These are phyloP conservation scores for Acrossocheilus wenchowensis DNA, from an alignment of 2,797 vertebrate species.

Conservation along the genomic window DNA sequence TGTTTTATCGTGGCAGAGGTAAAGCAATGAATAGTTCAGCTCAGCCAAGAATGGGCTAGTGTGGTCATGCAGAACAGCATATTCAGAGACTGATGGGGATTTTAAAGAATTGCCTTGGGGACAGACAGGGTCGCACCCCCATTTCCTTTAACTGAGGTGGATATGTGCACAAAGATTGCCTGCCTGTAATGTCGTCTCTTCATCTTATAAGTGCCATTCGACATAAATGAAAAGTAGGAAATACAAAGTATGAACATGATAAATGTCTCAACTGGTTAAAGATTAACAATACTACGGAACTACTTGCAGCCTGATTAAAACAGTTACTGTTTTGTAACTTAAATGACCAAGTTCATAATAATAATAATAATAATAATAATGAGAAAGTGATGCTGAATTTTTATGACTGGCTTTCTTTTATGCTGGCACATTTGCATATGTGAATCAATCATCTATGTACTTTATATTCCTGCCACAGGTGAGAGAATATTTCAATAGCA, in stretches of 20 bases:
- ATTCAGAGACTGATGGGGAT: slow-evolving; percentile 24
- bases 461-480: not conserved
- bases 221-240: slow-evolving; percentile 26
- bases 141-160: slow-evolving; percentile 26
- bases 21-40: slow-evolving; percentile 35
- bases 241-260: slow-evolving; percentile 21
- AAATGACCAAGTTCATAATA: not conserved
- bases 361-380: slow-evolving; percentile 2
- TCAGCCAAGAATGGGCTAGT: slow-evolving; percentile 37
- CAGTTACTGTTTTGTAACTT: not conserved
- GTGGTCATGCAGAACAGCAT: slow-evolving; percentile 42
- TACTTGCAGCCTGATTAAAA: slow-evolving; percentile 33
- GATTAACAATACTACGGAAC: slow-evolving; percentile 33
- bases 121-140: slow-evolving; percentile 32
- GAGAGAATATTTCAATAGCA: slow-evolving; percentile 2
- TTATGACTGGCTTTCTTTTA: slow-evolving; percentile 5
- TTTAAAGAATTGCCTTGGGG: slow-evolving; percentile 9
- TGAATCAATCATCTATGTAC: slow-evolving; percentile 15
- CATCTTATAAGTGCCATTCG: slow-evolving; percentile 10
- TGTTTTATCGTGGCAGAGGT: slow-evolving; percentile 11
- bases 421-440: not conserved
- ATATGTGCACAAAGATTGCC: slow-evolving; percentile 16
- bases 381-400: not conserved
- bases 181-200: slow-evolving; percentile 16
- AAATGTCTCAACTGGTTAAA: slow-evolving; percentile 17